Evolutionary conservation across 2,113 vertebrate genomes (phyloP), one percentile per base, ranked within the genome.

Genomic region (Scomber japonicus): DNA sequence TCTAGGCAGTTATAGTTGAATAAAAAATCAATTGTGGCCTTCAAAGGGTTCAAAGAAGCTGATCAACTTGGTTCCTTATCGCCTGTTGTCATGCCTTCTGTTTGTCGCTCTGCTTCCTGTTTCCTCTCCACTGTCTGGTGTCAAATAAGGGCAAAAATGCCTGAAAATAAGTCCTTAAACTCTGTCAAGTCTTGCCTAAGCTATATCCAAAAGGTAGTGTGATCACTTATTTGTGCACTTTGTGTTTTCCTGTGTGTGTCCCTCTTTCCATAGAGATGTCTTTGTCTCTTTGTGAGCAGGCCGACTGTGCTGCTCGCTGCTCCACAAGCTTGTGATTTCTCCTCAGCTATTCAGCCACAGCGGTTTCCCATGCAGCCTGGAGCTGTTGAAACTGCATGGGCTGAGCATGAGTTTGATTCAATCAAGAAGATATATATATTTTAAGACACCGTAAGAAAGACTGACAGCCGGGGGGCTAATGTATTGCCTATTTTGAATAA

Each of bases 401-500:
- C 75, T 53, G 82, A 83, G 82, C 82, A 81, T 63, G 80, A 82
- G 88, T 87, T 93, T 84, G 87, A 92, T 90, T 91, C 91, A 86
- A 85, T 92, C 88, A 90, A 80, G 82, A 68, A 80, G 77, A 94
- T 91, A 82, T 92, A 82, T 92, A 86, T 88, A 78, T 93, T 91
- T 93, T 82, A 80, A 84, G 84, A 93, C 89, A 93, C 86, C 88
- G 89, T 89, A 82, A 89, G 90, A 92, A 84, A 85, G 89, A 88
- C 84, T 67, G 87, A 89, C 88, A 85, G 82, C 92, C 89, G 62
- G 81, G 73, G 79, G 89, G 90, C 77, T 88, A 90, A 89, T 93
- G 82, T 85, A 85, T 94, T 85, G 88, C 85, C 92, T 91, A 73
- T 91, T 93, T 93, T 92, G 83, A 95, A 94, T 95, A 95, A 94